Base-by-base conservation (phyloP, 2,797 vertebrate species). In the Holocentrus rufus region DNA sequence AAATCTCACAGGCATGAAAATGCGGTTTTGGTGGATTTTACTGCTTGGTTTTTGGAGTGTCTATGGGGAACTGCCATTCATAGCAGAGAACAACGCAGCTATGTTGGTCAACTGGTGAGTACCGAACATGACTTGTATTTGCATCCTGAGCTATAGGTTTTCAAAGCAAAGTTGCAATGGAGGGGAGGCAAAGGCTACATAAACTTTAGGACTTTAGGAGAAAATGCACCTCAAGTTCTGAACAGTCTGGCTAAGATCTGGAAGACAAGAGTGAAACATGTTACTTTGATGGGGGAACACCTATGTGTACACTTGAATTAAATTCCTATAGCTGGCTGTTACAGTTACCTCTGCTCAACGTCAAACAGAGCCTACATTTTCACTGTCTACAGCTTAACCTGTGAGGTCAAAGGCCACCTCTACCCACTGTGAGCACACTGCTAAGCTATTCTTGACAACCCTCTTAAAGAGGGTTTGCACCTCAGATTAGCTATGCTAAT, bases 81-180 rank as follows among this genome's bases (percentile, higher is more conserved):
- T 98, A 59, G 92, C 95, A 0, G 96, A 98, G 81, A 98, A 98
- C 83, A 96, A 96, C 1, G 97, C 97, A 0, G 96, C 95, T 50
- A 95, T 99, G 95, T 85, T 93, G 91, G 96, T 98, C 77, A 97
- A 98, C 95, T 98, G 97, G 97, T 98, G 90, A 98, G 97, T 93
- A 85, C n/a, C 47, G 13, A 46, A 30, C 8, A 69, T 36, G 23
- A 22, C 25, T 47, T 5, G 11, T 25, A 20, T 1, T 31, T 65
- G 6, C 63, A n/a, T 47, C 53, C 61, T 46, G 22, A 18, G 25
- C n/a, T 44, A 5, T 44, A 15, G 46, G 58, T 20, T 7, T 67
- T 56, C 50, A 23, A 10, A 3, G 20, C 20, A 11, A 52, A 13
- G 4, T 30, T 65, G 60, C 63, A 42, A 17, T 22, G 57, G 1